phyloP scores from a whole-genome alignment of 2,888 invertebrate genomes.

The Erebia palarica region DNA sequence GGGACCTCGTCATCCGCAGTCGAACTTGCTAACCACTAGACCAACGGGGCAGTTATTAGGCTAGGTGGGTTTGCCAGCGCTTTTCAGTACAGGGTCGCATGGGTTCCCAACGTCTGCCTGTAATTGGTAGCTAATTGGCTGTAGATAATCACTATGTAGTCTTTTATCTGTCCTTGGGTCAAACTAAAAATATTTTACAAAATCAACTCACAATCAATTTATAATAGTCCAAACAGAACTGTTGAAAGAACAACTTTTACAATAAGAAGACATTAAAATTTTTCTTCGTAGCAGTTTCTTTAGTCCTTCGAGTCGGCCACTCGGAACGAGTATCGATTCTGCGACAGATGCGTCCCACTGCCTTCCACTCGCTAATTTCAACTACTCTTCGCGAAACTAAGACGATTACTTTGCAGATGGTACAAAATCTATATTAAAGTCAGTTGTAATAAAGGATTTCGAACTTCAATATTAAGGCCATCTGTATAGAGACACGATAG shows the following conservation, averaged over 20 bases:
- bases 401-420: constrained; percentile 46
- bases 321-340: constrained; percentile 42
- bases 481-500: background rate
- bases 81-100: no score
- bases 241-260: constrained; percentile 19
- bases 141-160: no score
- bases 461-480: background rate
- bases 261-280: constrained; percentile 33
- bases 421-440: constrained; percentile 44
- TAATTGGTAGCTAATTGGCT: no score
- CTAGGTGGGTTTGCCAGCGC: no score
- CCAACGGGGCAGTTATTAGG: no score
- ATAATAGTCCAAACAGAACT: constrained; percentile 10
- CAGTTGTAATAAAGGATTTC: constrained; percentile 32
- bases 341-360: constrained; percentile 47
- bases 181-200: background rate
- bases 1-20: no score
- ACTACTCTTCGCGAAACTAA: constrained; percentile 45
- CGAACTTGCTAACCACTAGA: no score
- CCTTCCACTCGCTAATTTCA: constrained; percentile 47
- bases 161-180: no score
- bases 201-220: constrained; percentile 11
- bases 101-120: no score
- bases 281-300: constrained; percentile 33
- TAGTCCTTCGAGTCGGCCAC: constrained; percentile 39